A percentile compares a stretch with the other conserved stretches of the same genome.
phyloP scores from a whole-genome alignment of 1,140 invertebrate species.

The Aphis gossypii region DNA sequence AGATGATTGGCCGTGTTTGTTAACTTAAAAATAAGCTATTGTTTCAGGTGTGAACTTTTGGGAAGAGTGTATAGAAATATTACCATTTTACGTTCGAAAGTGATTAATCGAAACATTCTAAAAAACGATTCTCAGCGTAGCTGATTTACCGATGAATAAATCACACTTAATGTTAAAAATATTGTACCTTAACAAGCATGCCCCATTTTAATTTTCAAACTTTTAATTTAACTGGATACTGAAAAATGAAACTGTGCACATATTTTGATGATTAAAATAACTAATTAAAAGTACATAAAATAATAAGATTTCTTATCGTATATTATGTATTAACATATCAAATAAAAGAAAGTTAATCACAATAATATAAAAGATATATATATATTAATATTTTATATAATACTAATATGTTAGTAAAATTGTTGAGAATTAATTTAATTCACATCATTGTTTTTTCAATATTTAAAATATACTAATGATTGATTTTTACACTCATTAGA shows the following conservation, averaged over 20 bases:
- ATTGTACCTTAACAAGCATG: background rate
- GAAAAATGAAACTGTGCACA: background rate
- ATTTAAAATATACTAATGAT: background rate
- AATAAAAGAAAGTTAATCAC: no score
- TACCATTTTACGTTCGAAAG: background rate
- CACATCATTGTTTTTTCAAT: slow-evolving; percentile 5
- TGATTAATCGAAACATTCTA: background rate
- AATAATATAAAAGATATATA: no score
- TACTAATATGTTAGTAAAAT: background rate
- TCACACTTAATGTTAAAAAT: background rate
- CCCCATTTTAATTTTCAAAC: background rate
- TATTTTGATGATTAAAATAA: background rate
- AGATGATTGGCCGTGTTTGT: background rate
- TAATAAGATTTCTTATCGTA: background rate
- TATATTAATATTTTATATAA: background rate
- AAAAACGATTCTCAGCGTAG: background rate
- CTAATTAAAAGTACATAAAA: background rate
- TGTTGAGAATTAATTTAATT: background rate
- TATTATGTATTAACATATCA: no score
- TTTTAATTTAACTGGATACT: background rate
- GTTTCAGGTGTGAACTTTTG: background rate
- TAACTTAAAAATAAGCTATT: background rate
- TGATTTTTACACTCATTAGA: background rate
- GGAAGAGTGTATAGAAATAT: background rate
- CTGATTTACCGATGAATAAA: background rate